These are phyloP conservation scores for Sciaenops ocellatus DNA, from an alignment of 2,797 vertebrate species.

Conservation along the genomic window DNA sequence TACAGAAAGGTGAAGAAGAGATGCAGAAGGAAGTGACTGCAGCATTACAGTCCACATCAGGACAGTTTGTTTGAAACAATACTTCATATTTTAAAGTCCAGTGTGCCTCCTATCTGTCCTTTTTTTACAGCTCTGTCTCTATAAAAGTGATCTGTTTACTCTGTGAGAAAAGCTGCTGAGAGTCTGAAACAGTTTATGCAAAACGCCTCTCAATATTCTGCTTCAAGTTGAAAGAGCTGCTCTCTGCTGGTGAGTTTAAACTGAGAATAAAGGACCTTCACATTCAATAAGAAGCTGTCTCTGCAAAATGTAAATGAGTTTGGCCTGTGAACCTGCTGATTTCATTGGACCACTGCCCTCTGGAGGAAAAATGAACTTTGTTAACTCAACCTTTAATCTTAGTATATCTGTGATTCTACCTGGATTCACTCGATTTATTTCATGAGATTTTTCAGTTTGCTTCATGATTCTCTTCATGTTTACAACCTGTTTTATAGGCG, in stretches of 20 bases:
- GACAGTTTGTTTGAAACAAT: neutral
- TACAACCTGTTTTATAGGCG: too few species aligned
- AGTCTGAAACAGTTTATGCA: conserved; percentile 44
- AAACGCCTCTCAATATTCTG: conserved; percentile 24
- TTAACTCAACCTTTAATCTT: neutral
- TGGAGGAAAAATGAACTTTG: neutral
- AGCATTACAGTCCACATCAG: neutral
- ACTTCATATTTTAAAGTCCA: neutral
- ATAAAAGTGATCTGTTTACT: conserved; percentile 25
- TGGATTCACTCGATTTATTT: neutral
- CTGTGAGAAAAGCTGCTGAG: neutral
- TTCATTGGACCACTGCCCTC: neutral
- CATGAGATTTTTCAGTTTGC: too few species aligned
- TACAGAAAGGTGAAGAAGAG: neutral
- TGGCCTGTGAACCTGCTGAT: conserved; percentile 27
- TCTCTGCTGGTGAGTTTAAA: conserved; percentile 7
- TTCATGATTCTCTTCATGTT: neutral
- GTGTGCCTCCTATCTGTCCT: conserved; percentile 10
- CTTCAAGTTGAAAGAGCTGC: conserved; percentile 31
- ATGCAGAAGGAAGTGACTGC: neutral
- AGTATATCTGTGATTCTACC: neutral
- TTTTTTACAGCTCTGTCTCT: neutral
- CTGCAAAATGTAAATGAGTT: conserved; percentile 58
- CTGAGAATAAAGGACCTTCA: conserved; percentile 35
- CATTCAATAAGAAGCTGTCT: conserved; percentile 46